Base-by-base conservation (phyloP, 2,797 vertebrate species). In the Craterocephalus amniculus region DNA sequence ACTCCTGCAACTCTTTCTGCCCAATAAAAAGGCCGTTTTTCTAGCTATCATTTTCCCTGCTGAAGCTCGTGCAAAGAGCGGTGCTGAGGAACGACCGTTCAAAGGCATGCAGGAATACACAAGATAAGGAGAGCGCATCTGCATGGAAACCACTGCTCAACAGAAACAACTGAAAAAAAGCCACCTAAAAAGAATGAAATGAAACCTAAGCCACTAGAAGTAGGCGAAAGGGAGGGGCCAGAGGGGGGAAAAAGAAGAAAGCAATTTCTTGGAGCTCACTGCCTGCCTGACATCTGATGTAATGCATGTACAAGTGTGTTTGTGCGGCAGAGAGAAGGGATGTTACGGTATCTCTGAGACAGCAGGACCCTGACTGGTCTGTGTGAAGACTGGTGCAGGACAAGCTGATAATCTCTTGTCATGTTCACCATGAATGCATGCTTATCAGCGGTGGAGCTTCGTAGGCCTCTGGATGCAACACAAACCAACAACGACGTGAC, bases 391-490 rank as follows among this genome's bases (percentile, higher is more conserved):
- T 45, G 58, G 69, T 43, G 66, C 79, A 84, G 72, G 43, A 48
- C 34, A 56, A 52, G 36, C 82, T 52, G 89, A 87, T 90, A 89
- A 91, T 86, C 82, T 72, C 86, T 79, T 77, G 80, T 79, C 79
- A 2, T 70, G 80, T 88, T 87, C 69, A 26, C 79, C 78, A 63
- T 51, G 71, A 85, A 78, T 58, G 74, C 49, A 0, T 71, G 83
- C 83, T 91, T 92, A 92, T 93, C 91, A 91, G 86, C 54, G 9
- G 59, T 0, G 40, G 65, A 57, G 83, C 75, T 27, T 38, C 29
- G 2, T 0, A 32, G 74, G 55, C 79, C 83, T 34, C 64, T 13
- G 32, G 54, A 51, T 8, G 62, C 66, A 48, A 49, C 58, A 61
- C 68, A 72, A 74, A 54, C 59, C 45, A 12, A 57, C 77, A 4